Percentiles rank a stretch among this genome's conserved stretches.
Evolutionary conservation across 2,888 invertebrate genomes (phyloP).

Genomic region (Hylaea fasciaria): DNA sequence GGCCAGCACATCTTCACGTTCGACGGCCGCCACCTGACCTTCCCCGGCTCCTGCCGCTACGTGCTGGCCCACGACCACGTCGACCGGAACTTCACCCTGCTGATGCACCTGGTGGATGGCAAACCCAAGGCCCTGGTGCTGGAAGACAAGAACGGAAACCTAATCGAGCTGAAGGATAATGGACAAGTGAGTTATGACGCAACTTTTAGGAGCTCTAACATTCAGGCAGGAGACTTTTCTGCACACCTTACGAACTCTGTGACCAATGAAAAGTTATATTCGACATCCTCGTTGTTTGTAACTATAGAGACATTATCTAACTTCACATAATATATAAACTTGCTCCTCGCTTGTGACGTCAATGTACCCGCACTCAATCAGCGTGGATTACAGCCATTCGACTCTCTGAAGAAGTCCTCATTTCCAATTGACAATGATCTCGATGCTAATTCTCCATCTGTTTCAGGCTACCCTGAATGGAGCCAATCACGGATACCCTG

Average conservation of each 20-base stretch:
- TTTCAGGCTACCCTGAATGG: slow-evolving; percentile 86
- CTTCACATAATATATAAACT: too few relatives aligned
- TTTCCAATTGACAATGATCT: not conserved
- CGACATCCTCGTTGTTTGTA: too few relatives aligned
- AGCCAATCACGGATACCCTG: slow-evolving; percentile 88
- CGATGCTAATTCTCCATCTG: not conserved
- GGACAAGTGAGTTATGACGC: slow-evolving; percentile 75
- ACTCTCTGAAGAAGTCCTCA: too few relatives aligned
- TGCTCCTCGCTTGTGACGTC: too few relatives aligned
- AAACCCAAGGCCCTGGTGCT: slow-evolving; percentile 87
- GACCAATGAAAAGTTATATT: too few relatives aligned
- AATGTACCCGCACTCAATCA: too few relatives aligned
- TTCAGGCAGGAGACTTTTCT: too few relatives aligned
- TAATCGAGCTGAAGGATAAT: slow-evolving; percentile 87
- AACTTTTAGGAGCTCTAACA: too few relatives aligned
- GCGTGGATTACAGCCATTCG: too few relatives aligned
- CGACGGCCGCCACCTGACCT: slow-evolving; percentile 92
- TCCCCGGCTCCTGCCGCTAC: slow-evolving; percentile 94
- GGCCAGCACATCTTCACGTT: slow-evolving; percentile 95
- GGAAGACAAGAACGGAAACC: slow-evolving; percentile 87
- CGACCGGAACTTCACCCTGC: slow-evolving; percentile 93
- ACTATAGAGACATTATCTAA: too few relatives aligned
- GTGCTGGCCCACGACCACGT: slow-evolving; percentile 92
- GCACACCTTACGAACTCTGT: too few relatives aligned
- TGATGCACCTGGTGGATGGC: slow-evolving; percentile 89